A percentile compares a stretch with the other conserved stretches of the same genome.
Evolutionary conservation across 2,888 invertebrate species (phyloP).

Genomic region (Leptinotarsa peninsularis): DNA sequence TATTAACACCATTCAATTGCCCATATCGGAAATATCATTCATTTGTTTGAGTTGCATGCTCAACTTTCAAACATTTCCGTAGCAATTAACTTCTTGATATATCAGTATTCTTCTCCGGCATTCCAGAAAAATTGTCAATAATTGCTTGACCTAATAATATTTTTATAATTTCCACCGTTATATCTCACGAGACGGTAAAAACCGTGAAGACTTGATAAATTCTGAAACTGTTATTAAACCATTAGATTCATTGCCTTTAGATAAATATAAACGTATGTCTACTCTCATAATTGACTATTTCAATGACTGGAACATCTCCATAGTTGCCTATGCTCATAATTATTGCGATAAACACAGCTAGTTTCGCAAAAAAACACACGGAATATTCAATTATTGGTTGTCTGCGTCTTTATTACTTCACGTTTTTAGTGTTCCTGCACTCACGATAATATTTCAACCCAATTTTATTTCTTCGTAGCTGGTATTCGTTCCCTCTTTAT

Average conservation of each 20-base stretch:
- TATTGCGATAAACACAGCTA: constrained; percentile 1
- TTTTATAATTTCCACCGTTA: constrained; percentile 19
- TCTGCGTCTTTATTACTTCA: background rate
- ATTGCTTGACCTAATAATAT: background rate
- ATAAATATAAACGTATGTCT: constrained; percentile 5
- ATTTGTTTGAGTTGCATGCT: background rate
- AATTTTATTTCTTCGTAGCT: too few species aligned
- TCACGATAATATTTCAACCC: too few species aligned
- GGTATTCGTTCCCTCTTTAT: too few species aligned
- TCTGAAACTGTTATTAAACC: constrained; percentile 10
- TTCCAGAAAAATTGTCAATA: too few species aligned
- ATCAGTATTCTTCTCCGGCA: background rate
- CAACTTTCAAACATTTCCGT: background rate
- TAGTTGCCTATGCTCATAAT: background rate
- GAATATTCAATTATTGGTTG: constrained; percentile 12
- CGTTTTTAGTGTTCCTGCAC: background rate
- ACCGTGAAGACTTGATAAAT: constrained; percentile 15
- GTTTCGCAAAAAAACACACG: background rate
- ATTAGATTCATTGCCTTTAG: constrained; percentile 16
- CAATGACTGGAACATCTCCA: background rate
- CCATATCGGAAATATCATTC: background rate
- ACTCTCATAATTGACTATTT: constrained; percentile 19
- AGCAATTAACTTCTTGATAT: background rate
- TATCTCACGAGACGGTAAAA: constrained; percentile 7
- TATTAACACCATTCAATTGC: background rate